phyloP scores from a whole-genome alignment of 2,113 vertebrate species.

The Cyphomyrus discorhynchus region DNA sequence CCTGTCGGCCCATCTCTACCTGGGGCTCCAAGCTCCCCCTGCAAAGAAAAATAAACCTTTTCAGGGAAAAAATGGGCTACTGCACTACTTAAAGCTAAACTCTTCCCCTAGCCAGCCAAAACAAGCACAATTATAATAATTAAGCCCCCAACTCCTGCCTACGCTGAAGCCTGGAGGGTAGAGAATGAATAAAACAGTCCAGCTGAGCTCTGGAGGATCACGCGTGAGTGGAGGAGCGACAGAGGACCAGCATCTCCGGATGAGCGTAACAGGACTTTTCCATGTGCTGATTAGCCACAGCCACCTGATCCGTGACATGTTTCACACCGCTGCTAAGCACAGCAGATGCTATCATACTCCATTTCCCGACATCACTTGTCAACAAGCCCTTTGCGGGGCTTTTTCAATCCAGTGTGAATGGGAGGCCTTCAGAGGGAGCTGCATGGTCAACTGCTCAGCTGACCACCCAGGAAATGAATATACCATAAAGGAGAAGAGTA shows the following conservation, averaged over 20 bases:
- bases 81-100: neutral
- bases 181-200: conserved; percentile 11
- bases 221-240: neutral
- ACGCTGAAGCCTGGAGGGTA: neutral
- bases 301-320: neutral
- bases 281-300: neutral
- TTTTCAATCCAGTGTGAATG: neutral
- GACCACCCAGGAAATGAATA: neutral
- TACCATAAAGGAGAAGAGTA: neutral
- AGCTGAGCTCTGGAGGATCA: neutral
- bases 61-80: conserved; percentile 8
- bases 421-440: neutral
- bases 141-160: conserved; percentile 2
- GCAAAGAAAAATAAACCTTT: conserved; percentile 25
- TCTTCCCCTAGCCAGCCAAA: conserved; percentile 29
- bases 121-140: conserved; percentile 28
- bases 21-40: conserved; percentile 49
- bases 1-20: conserved; percentile 42
- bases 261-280: neutral
- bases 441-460: neutral
- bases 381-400: neutral
- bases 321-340: neutral
- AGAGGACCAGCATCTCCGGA: neutral
- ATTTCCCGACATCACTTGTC: neutral
- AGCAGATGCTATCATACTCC: neutral